Evolutionary conservation across 2,113 vertebrate genomes (phyloP), one percentile per base, ranked within the genome.

Genomic region (Hemiprocne comata): DNA sequence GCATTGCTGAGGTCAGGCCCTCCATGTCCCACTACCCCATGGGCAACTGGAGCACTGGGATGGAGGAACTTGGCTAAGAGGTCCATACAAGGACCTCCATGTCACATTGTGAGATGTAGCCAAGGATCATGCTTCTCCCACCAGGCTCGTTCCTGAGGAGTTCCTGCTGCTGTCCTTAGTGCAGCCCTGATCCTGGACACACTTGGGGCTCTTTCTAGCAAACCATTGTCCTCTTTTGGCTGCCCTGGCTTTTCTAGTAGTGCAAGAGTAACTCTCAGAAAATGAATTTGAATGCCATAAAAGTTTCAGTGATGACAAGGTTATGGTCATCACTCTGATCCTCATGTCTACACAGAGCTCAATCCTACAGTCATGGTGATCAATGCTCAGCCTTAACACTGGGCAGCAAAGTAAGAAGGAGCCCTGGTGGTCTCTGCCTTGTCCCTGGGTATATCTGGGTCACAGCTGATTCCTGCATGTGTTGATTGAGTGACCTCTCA

Each of bases 41-140:
- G 26, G 42, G 38, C 58, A 71, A 19, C 51, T 84, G 87, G 29
- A 74, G 55, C 50, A 42, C 58, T 15, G 54, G 26, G 21, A 70
- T 28, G 54, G 36, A 58, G 40, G 36, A 89, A n/a, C 10, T 36
- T 74, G 55, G 8, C 70, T 67, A 57, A 75, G 58, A 58, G 57
- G 29, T 50, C 83, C 29, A 11, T 31, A 53, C 10, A 77, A 65
- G 66, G 38, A 46, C 1, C 38, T 55, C 42, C 58, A 11, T 4
- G 11, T 58, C 57, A 67, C 1, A 0, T 8, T 55, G 18, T 17
- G 13, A 48, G 16, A 62, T 1, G 0, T 13, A 33, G 42, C 38
- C 13, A 2, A 79, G n/a, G 51, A 70, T 80, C 21, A 54, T 1
- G 1, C 40, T 90, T 86, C 26, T 95, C 25, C 64, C 54, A 51